A percentile compares a stretch with the other conserved stretches of the same genome.
Conservation (phyloP, 2,888 invertebrate species). For the Notodonta ziczac region DNA sequence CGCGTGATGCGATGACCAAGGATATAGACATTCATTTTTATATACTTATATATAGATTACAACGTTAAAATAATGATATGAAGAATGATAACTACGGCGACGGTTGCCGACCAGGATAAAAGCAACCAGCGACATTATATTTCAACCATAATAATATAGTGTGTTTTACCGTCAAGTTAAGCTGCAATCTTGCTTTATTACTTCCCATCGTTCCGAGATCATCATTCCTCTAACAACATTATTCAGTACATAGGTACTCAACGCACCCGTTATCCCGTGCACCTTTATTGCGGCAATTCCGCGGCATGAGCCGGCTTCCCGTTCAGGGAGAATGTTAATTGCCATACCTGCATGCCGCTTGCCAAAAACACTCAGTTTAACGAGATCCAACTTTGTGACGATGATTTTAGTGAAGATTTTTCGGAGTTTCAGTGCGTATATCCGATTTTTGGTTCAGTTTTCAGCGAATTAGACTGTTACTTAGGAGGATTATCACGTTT, state of each 20-base stretch:
- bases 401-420: slow-evolving; percentile 35
- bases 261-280: slow-evolving; percentile 32
- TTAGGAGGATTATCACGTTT: too few species aligned
- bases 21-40: too few species aligned
- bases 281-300: slow-evolving; percentile 46
- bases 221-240: slow-evolving; percentile 19
- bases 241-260: slow-evolving; percentile 22
- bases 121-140: too few species aligned
- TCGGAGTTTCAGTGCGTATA: neutral
- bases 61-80: too few species aligned
- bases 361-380: slow-evolving; percentile 61
- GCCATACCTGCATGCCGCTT: slow-evolving; percentile 58
- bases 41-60: too few species aligned
- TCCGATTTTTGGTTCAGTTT: neutral
- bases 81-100: too few species aligned
- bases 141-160: neutral
- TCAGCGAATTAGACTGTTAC: neutral
- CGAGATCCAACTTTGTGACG: slow-evolving; percentile 45
- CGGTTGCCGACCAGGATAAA: too few species aligned
- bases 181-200: neutral
- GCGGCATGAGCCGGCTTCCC: slow-evolving; percentile 41
- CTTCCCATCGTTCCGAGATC: slow-evolving; percentile 6
- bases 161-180: neutral
- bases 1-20: too few species aligned
- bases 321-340: slow-evolving; percentile 59